phyloP scores from a whole-genome alignment of 1,140 invertebrate species.

The Pectinophora gossypiella region DNA sequence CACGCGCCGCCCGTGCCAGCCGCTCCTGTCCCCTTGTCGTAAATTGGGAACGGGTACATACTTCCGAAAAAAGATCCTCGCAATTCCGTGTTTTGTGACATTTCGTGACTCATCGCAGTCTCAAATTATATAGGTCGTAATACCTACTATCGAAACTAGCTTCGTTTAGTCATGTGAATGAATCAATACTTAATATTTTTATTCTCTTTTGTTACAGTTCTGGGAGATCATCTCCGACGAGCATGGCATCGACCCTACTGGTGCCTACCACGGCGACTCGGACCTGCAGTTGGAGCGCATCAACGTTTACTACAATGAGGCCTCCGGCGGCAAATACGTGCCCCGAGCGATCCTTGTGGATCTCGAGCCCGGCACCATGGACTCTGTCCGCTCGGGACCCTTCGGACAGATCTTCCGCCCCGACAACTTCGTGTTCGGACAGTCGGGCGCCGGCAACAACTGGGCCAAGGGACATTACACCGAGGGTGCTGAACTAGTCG shows the following conservation, averaged over 20 bases:
- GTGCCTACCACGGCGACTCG: constrained; percentile 87
- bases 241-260: constrained; percentile 90
- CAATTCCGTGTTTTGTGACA: background rate
- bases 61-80: background rate
- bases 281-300: constrained; percentile 91
- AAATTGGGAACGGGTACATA: background rate
- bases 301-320: constrained; percentile 94
- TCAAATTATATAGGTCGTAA: background rate
- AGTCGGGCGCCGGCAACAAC: constrained; percentile 89
- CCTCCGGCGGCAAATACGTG: constrained; percentile 91
- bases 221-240: constrained; percentile 96
- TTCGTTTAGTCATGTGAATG: background rate
- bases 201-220: constrained; percentile 81
- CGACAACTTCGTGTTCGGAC: constrained; percentile 93
- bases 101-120: background rate
- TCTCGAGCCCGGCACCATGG: constrained; percentile 94
- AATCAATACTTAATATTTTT: background rate
- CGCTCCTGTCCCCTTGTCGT: background rate
- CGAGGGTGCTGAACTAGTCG: constrained; percentile 84
- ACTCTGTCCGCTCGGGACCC: constrained; percentile 90
- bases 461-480: constrained; percentile 96
- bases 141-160: background rate
- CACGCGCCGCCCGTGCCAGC: constrained; percentile 16
- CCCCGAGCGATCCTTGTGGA: constrained; percentile 87
- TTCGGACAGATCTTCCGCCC: constrained; percentile 91